Percentiles rank a stretch among this genome's conserved stretches.
Evolutionary conservation across 2,113 vertebrate genomes (phyloP).

Genomic region (Mus pahari): DNA sequence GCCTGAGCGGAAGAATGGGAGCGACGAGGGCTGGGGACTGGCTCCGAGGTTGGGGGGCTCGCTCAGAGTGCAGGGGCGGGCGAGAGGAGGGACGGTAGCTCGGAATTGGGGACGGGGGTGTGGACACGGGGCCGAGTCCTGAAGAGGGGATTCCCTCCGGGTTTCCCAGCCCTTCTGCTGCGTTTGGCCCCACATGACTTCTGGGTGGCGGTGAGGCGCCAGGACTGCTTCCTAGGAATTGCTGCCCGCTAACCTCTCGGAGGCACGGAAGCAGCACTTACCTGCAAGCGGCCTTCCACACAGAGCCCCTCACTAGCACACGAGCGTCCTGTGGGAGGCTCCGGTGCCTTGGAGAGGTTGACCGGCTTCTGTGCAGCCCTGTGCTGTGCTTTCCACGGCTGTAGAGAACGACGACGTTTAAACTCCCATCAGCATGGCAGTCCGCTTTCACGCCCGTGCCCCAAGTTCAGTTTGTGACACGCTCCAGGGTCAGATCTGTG

Average conservation of each 20-base stretch:
- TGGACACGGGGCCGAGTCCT: conserved; percentile 32
- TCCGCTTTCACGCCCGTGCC: background rate
- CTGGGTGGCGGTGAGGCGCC: background rate
- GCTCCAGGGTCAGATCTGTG: background rate
- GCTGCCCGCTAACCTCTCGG: background rate
- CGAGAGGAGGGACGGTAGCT: conserved; percentile 34
- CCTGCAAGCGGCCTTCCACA: conserved; percentile 16
- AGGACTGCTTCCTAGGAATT: conserved; percentile 62
- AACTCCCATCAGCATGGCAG: background rate
- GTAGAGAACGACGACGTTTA: background rate
- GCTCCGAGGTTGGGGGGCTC: background rate
- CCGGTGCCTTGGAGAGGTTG: background rate
- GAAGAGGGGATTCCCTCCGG: conserved; percentile 33
- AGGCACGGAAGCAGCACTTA: conserved; percentile 9
- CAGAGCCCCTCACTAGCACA: conserved; percentile 25
- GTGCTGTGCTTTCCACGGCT: background rate
- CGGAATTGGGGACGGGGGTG: conserved; percentile 47
- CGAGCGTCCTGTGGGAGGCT: background rate
- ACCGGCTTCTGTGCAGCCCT: background rate
- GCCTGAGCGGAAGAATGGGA: conserved; percentile 28
- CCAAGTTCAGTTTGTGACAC: background rate
- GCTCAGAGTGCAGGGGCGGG: background rate
- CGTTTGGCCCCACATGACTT: conserved; percentile 60
- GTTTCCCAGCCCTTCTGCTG: conserved; percentile 44
- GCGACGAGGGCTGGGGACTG: background rate